phyloP scores from a whole-genome alignment of 2,113 vertebrate genomes.

The Pseudorectes ferrugineus region DNA sequence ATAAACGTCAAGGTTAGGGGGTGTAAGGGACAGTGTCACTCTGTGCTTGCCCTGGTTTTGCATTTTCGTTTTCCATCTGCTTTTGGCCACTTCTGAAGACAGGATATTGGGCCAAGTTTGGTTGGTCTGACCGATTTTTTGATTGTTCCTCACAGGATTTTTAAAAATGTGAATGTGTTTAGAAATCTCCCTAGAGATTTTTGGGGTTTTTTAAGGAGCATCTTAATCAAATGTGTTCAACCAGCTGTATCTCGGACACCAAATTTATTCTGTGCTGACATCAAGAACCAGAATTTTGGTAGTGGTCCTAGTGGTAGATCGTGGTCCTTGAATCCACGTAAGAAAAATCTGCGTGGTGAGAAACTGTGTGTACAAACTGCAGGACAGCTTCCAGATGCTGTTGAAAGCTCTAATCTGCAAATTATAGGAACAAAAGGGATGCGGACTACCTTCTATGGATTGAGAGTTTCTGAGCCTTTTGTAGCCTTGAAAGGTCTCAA shows the following conservation, averaged over 20 bases:
- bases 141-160: neutral
- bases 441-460: neutral
- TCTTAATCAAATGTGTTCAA: neutral
- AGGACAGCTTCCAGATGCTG: neutral
- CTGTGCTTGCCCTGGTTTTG: neutral
- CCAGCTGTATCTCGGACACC: neutral
- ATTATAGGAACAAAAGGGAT: neutral
- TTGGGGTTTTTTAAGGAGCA: neutral
- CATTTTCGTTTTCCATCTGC: neutral
- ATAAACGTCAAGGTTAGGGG: neutral
- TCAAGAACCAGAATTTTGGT: neutral
- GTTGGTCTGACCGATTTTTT: neutral
- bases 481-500: neutral
- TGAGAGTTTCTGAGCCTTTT: neutral
- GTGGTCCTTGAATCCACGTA: neutral
- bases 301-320: neutral
- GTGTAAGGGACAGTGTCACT: neutral
- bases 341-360: neutral
- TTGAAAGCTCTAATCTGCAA: neutral
- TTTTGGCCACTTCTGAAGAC: neutral
- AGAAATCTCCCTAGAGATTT: neutral
- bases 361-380: neutral
- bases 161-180: neutral
- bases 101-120: neutral
- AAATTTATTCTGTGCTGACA: neutral